A percentile compares a stretch with the other conserved stretches of the same genome.
Evolutionary conservation across 2,888 invertebrate genomes (phyloP).

Genomic region (Disparrhopalites patrizii): DNA sequence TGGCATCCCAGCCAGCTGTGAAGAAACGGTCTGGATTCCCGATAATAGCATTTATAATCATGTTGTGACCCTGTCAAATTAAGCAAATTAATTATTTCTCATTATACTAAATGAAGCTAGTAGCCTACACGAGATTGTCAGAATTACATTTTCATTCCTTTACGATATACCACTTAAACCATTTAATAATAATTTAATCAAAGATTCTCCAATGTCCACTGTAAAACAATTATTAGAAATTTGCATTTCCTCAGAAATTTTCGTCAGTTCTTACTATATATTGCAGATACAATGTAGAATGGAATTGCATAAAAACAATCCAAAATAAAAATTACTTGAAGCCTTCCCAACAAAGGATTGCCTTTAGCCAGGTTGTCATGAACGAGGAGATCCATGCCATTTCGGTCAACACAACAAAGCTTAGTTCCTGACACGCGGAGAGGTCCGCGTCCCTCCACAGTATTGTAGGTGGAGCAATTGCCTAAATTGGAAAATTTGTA

Average conservation of each 20-base stretch:
- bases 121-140: background rate
- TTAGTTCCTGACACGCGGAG: conserved; percentile 53
- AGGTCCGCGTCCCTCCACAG: conserved; percentile 53
- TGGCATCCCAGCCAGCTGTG: conserved; percentile 56
- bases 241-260: background rate
- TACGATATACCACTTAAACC: background rate
- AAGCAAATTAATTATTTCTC: background rate
- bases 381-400: conserved; percentile 58
- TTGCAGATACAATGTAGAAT: background rate
- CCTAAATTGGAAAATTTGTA: conserved; percentile 12
- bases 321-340: conserved; percentile 22
- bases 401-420: conserved; percentile 56
- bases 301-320: background rate
- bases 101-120: background rate
- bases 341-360: conserved; percentile 31
- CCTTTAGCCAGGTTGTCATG: conserved; percentile 54
- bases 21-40: conserved; percentile 51
- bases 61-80: conserved; percentile 52
- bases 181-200: background rate
- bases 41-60: conserved; percentile 54
- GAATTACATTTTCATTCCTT: background rate
- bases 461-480: conserved; percentile 2
- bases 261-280: background rate
- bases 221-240: no score
- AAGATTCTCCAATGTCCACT: background rate